phyloP scores from a whole-genome alignment of 2,113 vertebrate genomes.

The Ptilorrhoa leucosticta region DNA sequence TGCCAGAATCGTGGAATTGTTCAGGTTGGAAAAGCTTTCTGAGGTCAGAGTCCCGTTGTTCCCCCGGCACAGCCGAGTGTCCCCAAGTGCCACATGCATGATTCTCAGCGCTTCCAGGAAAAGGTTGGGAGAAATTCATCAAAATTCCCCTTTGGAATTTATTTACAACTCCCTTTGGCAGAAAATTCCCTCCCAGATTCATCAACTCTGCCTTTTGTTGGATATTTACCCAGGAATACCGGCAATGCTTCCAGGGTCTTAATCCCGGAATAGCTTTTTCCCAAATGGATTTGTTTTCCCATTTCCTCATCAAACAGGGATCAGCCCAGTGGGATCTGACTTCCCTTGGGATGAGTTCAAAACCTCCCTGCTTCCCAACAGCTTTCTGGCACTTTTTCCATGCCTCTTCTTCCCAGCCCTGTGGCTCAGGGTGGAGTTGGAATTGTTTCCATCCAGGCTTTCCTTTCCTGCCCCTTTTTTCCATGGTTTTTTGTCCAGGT shows the following conservation, averaged over 20 bases:
- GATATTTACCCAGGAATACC: neutral
- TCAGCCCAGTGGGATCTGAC: neutral
- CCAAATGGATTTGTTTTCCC: neutral
- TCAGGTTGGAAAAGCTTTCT: neutral
- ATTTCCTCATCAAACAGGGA: too few relatives aligned
- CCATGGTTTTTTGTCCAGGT: slow-evolving; percentile 68
- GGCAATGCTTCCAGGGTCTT: neutral
- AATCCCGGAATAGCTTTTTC: neutral
- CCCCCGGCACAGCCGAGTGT: neutral
- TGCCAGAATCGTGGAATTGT: neutral
- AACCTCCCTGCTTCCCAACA: neutral
- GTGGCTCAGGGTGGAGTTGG: neutral
- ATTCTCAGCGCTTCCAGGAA: neutral
- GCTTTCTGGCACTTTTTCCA: neutral
- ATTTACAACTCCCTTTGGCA: neutral
- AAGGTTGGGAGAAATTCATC: neutral
- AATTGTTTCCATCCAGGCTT: neutral
- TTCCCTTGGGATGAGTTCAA: neutral
- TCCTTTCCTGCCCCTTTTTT: neutral
- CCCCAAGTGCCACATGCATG: neutral
- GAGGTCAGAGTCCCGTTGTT: neutral
- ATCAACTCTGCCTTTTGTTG: neutral
- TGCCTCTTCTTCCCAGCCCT: fast-evolving
- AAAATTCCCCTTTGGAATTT: neutral
- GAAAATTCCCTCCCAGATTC: neutral